Base-by-base conservation (phyloP, 2,113 vertebrate genomes). In the Rousettus leschenaultii region DNA sequence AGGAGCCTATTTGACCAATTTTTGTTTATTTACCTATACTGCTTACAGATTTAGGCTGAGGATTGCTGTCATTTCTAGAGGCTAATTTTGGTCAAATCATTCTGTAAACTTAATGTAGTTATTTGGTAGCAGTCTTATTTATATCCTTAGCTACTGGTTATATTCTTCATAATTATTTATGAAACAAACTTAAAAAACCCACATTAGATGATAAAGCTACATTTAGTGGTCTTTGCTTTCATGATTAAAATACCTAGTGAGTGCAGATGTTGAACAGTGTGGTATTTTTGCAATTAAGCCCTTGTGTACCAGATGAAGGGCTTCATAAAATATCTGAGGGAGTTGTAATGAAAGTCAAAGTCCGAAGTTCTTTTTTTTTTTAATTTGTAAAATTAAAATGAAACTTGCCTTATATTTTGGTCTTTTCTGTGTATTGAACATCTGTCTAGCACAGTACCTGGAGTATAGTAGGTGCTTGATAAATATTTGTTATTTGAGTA, bases 91-190 rank as follows among this genome's bases (percentile, higher is more conserved):
- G 30, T 74, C 51, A 45, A 53, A 55, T 95, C 15, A 65, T 43
- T 24, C 21, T 55, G 6, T 84, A 91, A 88, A 75, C 53, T 61
- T 63, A 33, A 7, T 55, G 45, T 6, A 55, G 61, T 89, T 95
- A 71, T 78, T 85, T 92, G 33, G 61, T 78, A n/a, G 18, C 55
- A 53, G 40, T 86, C 33, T 89, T 71, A 75, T 79, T 93, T 89
- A 61, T 88, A 94, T 90, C 35, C 61, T 96, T 89, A 57, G 21
- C 79, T 94, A 35, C 9, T 94, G 51, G 45, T 84, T 89, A 38
- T 65, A 43, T 26, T 28, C 26, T 78, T 86, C 48, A 89, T 33
- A 73, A 68, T 84, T 87, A 84, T 2, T 21, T 74, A 3, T 82
- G 51, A 66, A 82, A 71, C 38, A 86, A 48, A 4, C 15, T 82